Base-by-base conservation (phyloP, 2,888 invertebrate genomes). In the Mechanitis messenoides region DNA sequence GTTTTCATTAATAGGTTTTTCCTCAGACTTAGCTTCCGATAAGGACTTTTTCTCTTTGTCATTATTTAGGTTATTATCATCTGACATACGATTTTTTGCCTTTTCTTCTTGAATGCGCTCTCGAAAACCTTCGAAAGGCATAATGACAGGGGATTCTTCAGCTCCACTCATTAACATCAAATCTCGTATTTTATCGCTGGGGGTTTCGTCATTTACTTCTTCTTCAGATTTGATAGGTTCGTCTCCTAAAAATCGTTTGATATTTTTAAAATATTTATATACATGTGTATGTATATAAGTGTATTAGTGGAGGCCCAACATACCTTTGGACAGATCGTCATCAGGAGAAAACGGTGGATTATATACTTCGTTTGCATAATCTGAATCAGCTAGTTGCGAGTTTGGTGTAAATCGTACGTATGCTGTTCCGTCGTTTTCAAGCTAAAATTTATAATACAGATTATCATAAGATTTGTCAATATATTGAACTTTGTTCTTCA, bases 361-460 rank as follows among this genome's bases (percentile, higher is more conserved):
- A 78, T 94, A 96, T 20, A 95, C 91, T 84, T 95, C 95, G 74
- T 95, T 95, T n/a, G 95, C 95, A 76, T 93, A 96, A 69, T 94
- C 92, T 2, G 93, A 92, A 75, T 94, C 92, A 5, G 86, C 89
- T 61, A 90, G 83, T 64, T 92, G 93, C 20, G 85, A 83, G 59
- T 92, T 91, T 12, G 96, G 96, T 6, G 93, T 93, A 74, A 95
- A 96, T 68, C 94, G 94, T 38, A 96, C 94, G 71, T 94, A 94
- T 42, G 96, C 96, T 75, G 95, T 89, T 74, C 94, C 93, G 69
- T 93, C 92, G 20, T 94, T 92, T 72, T 94, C 93, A 59, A 92
- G 81, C 83, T 91, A 71, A 66, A 70, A 62, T 33, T 33, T 55
- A 35, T 20, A 0, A 45, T 54, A n/a, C 45, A 33, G 45, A 31